Base-by-base conservation (phyloP, 2,113 vertebrate genomes). In the Ranitomeya variabilis region DNA sequence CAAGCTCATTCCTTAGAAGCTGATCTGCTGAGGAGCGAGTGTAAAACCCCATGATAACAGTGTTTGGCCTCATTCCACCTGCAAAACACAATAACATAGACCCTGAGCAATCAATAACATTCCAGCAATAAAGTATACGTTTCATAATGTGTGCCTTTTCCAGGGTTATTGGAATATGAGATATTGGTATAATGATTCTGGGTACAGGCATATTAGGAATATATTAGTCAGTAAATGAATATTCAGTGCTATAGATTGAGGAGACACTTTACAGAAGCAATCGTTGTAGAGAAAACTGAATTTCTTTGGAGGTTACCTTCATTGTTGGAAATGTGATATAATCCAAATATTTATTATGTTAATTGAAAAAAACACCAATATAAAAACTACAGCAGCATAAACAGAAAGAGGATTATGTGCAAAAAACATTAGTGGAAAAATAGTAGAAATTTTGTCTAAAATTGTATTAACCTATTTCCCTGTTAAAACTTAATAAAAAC, bases 31-130 rank as follows among this genome's bases (percentile, higher is more conserved):
- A 67, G 0, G 91, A 86, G 0, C 96, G 90, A 0, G 97, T 97
- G 0, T 97, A 98, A 92, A 98, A 98, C 77, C 97, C 97, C 31
- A 98, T 92, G 23, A 97, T 95, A 19, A 98, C 91, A 11, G 96
- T 98, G 93, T 98, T 98, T 19, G 97, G 97, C 83, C 96, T 95
- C 97, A 98, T 98, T 57, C 97, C 97, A 0, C 97, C 97, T 98
- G 89, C 4, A 91, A 3, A 86, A 91, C 76, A 90, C 37, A 87
- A 60, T 59, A 31, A 57, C 26, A 71, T 16, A 69, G 14, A 21
- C 19, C 31, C 21, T 10, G 23, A 60, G 13, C 15, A 37, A 31
- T 81, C 57, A 54, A 69, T 83, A 67, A 21, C 18, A 21, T 45
- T 54, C 52, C 45, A 83, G 13, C 45, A 7, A 7, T 82, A 14